Conservation (phyloP, 1,140 invertebrate genomes). For the Marisa cornuarietis region DNA sequence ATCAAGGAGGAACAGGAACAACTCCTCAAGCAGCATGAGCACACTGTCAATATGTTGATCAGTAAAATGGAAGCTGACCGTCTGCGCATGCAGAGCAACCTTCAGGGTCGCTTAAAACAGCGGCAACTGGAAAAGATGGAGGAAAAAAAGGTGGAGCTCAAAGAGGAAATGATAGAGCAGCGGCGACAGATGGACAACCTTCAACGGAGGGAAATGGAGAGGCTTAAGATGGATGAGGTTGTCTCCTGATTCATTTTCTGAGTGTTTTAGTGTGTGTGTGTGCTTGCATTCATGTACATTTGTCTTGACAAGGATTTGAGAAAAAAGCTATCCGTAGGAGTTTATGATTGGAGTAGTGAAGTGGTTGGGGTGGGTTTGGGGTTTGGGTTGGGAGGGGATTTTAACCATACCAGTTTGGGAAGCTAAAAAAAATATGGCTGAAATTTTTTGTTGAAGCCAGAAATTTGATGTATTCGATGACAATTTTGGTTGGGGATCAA, state of each 20-base stretch:
- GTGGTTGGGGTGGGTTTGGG: not conserved
- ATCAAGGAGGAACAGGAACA: conserved; percentile 56
- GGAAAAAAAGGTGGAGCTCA: conserved; percentile 45
- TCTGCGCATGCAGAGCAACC: conserved; percentile 58
- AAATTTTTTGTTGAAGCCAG: no score
- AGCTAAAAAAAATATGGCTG: no score
- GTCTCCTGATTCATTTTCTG: not conserved
- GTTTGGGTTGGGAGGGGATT: no score
- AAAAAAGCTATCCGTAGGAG: no score
- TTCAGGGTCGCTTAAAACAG: conserved; percentile 57
- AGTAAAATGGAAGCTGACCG: conserved; percentile 61
- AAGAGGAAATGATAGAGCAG: conserved; percentile 46
- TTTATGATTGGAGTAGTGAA: not conserved
- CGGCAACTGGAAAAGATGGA: conserved; percentile 52
- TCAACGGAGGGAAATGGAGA: conserved; percentile 50
- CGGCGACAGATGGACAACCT: conserved; percentile 48
- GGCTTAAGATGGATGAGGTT: conserved; percentile 58
- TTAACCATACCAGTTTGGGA: no score
- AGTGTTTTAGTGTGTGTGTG: no score
- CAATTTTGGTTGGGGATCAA: no score
- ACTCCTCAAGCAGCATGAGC: conserved; percentile 56
- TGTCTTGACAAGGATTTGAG: no score
- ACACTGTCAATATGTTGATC: conserved; percentile 51
- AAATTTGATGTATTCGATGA: no score
- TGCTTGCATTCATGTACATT: no score